A percentile compares a stretch with the other conserved stretches of the same genome.
phyloP scores from a whole-genome alignment of 2,113 vertebrate species.

The Piprites chloris region DNA sequence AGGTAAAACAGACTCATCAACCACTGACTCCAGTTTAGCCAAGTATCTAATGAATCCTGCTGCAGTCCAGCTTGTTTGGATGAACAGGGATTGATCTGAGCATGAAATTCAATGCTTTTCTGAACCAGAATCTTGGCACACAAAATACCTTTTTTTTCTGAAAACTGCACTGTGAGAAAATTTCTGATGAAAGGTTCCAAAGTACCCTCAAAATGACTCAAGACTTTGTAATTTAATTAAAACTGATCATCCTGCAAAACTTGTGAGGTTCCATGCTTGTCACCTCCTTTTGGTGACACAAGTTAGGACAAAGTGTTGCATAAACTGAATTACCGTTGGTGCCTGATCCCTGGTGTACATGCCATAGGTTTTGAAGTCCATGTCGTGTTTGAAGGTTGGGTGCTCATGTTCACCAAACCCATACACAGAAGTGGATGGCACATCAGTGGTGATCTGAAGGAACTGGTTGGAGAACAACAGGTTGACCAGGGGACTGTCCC shows the following conservation, averaged over 20 bases:
- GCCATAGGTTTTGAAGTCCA: conserved; percentile 34
- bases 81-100: neutral
- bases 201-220: neutral
- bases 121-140: neutral
- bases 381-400: conserved; percentile 47
- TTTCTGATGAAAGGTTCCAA: neutral
- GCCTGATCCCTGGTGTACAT: conserved; percentile 44
- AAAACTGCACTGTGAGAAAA: neutral
- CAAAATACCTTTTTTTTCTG: neutral
- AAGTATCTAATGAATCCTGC: neutral
- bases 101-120: neutral
- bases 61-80: neutral
- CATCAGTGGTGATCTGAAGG: conserved; percentile 14
- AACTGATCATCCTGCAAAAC: neutral
- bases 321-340: conserved; percentile 15
- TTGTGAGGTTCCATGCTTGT: neutral
- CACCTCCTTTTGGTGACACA: neutral
- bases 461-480: conserved; percentile 56
- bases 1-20: neutral
- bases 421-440: conserved; percentile 11
- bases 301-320: neutral
- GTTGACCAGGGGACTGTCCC: conserved; percentile 16
- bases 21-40: neutral
- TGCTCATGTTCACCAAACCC: conserved; percentile 54
- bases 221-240: neutral